phyloP scores from a whole-genome alignment of 2,113 vertebrate species.

The Triplophysa dalaica region DNA sequence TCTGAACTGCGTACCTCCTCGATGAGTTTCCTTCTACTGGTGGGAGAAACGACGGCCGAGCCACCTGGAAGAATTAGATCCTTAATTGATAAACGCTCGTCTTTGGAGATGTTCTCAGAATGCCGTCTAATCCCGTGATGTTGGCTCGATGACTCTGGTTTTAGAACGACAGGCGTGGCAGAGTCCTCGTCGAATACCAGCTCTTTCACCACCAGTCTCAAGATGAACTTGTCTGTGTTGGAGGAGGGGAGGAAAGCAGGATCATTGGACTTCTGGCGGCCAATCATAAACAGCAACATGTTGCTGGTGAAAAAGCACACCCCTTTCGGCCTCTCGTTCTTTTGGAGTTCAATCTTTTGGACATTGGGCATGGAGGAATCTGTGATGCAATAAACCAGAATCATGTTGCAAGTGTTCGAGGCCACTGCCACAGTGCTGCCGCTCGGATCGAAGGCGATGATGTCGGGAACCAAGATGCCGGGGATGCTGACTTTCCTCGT shows the following conservation, averaged over 20 bases:
- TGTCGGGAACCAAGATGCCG: constrained; percentile 92
- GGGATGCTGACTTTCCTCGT: constrained; percentile 88
- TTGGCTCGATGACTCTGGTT: constrained; percentile 59
- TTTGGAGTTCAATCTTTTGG: constrained; percentile 88
- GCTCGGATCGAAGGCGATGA: constrained; percentile 83
- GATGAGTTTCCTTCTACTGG: constrained; percentile 77
- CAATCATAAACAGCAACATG: constrained; percentile 86
- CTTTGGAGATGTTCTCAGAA: constrained; percentile 71
- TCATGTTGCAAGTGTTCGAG: constrained; percentile 85
- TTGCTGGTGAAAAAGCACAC: constrained; percentile 87
- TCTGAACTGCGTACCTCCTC: constrained; percentile 82
- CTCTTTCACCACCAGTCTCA: constrained; percentile 80
- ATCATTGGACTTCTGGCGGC: constrained; percentile 84
- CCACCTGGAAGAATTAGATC: constrained; percentile 81
- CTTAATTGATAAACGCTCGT: constrained; percentile 63
- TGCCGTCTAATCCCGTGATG: constrained; percentile 75
- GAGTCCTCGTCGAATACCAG: constrained; percentile 70
- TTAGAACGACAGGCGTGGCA: constrained; percentile 50
- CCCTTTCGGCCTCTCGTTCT: constrained; percentile 89
- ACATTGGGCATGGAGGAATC: constrained; percentile 82
- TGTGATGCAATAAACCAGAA: constrained; percentile 86
- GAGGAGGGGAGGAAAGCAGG: constrained; percentile 88
- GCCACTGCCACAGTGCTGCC: constrained; percentile 84
- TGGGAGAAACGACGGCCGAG: constrained; percentile 64
- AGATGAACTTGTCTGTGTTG: constrained; percentile 85